These are phyloP conservation scores for Simalia tracyae DNA, from an alignment of 2,797 vertebrate species.

Conservation along the genomic window DNA sequence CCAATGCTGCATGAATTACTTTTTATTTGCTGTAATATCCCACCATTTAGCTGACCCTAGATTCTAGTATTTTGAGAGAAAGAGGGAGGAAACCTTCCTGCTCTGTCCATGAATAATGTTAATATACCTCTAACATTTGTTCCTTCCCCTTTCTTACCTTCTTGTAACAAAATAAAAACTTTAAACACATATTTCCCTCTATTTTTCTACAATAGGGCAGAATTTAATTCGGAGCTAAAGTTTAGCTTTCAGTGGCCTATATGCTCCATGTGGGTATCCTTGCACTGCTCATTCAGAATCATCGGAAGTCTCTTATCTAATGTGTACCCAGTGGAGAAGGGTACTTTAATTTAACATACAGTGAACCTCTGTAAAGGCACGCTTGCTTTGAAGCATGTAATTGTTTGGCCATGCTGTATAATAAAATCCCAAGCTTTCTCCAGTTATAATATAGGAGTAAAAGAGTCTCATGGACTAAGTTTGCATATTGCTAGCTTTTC, in stretches of 20 bases:
- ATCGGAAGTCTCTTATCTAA: not conserved
- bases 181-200: constrained; percentile 9
- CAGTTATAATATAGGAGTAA: not conserved
- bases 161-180: constrained; percentile 4
- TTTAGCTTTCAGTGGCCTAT: not conserved
- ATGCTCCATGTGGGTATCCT: not conserved
- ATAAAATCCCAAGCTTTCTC: constrained; percentile 4
- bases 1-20: not conserved
- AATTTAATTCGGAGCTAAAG: not conserved
- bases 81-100: not conserved
- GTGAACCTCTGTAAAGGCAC: not conserved
- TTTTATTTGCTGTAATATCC: not conserved
- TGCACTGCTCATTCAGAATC: not conserved
- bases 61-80: not conserved
- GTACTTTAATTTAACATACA: not conserved
- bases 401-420: not conserved
- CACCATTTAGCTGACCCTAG: not conserved
- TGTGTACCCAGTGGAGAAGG: not conserved
- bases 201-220: constrained; percentile 22
- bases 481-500: not conserved
- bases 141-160: not conserved
- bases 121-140: not conserved
- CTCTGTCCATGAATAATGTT: not conserved
- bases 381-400: not conserved
- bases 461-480: not conserved